Evolutionary conservation across 2,113 vertebrate species (phyloP), one percentile per base, ranked within the genome.

Genomic region (Hyla sarda): DNA sequence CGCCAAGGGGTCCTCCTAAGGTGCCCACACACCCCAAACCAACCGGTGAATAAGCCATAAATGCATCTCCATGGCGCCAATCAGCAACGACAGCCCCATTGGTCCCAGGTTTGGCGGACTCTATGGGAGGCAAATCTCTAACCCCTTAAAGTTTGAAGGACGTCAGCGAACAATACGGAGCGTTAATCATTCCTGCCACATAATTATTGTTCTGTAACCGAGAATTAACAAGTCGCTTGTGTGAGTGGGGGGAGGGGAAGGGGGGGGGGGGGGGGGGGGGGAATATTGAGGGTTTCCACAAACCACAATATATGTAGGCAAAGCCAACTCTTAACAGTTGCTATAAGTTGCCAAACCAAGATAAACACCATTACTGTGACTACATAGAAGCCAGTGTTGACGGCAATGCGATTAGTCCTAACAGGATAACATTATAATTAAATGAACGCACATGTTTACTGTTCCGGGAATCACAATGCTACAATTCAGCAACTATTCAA

Each of bases 341-440:
- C 91, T 90, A 92, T 89, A 94, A 94, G 93, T 94, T 95, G 95
- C 96, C 96, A 96, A 96, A 95, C 95, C 95, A 96, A 96, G 94
- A 96, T 96, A 96, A 96, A 96, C 95, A 93, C 94, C 94, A 94
- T 96, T 95, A 95, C 95, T 94, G 94, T 91, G 92, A 96, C 96
- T 94, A 93, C 94, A 95, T 95, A 93, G 95, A 96, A 95, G 94
- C 93, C 93, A 89, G 93, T 93, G 90, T 92, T 92, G 92, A 92
- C 91, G 21, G 90, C 82, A 69, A 93, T 93, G 93, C 93, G 91
- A 93, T 94, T 94, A 92, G 93, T 95, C 94, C 94, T 47, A 95
- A 96, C 94, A 77, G 95, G 93, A 91, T 92, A 94, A 93, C 92
- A 92, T 93, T 96, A 95, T 94, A 93, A 93, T 95, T 94, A 95